Evolutionary conservation across 92 coral and sea anemone genomes (phyloP), one percentile per base, ranked within the genome.

Genomic region (Siderastrea siderea): DNA sequence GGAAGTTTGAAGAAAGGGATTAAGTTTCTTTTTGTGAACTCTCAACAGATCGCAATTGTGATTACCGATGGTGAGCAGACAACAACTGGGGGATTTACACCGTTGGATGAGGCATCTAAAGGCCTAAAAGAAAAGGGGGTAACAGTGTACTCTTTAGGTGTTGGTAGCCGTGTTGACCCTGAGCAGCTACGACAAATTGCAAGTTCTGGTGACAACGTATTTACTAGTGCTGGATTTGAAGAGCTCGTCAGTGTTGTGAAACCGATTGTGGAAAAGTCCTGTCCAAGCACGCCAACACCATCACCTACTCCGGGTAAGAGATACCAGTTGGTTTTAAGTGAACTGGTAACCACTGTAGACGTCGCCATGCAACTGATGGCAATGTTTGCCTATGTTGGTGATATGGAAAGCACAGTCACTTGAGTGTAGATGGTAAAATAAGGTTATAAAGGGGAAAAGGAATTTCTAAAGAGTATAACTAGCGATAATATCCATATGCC

Each of bases 51-150:
- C 13, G 93, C 91, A 52, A 75, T 93, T 51, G 93, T 93, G 7
- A 47, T 93, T 38, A 90, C 93, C 17, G 95, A 93, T 78, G 95
- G 95, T 3, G 81, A 57, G 74, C 95, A 93, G 65, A 89, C 95
- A 6, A 81, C 47, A 44, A 26, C 57, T 9, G 81, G 81, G 3
- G 52, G 11, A 6, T 84, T 62, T 59, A 92, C 95, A 57, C 81
- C 87, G 14, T 79, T 92, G 7, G 57, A 60, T 43, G 53, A 44
- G n/a, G 95, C 95, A 7, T 90, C 95, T 6, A 70, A 89, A 19
- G 84, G 88, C 64, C 64, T 92, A 67, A 92, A 92, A 79, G 84
- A 83, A 6, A 75, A 84, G 91, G 86, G 91, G 51, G 85, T 84
- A 38, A 68, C 68, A 16, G 88, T 92, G 75, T 92, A 71, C 69